Base-by-base conservation (phyloP, 1,140 invertebrate species). In the Archegozetes longisetosus region DNA sequence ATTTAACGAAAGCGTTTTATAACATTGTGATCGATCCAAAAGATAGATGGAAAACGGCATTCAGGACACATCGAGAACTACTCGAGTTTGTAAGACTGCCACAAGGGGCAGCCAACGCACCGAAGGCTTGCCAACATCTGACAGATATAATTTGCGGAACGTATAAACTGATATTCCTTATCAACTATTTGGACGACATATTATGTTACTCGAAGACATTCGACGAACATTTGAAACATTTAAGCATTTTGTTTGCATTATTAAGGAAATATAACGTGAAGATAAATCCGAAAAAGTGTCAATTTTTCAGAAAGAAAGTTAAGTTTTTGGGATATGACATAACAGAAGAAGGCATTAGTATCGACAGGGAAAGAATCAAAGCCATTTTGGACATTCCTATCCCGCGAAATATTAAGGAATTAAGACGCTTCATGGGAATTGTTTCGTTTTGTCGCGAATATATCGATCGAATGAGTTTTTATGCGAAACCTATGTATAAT, bases 401-500 rank as follows among this genome's bases (percentile, higher is more conserved):
- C 2, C 74, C 74, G 12, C 28, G 67, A 63, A 70, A 65, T 64
- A 55, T 68, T 3, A 72, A 69, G 53, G 69, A 75, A 48, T 22
- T 77, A 0, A 58, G 71, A 40, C 58, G 70, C 52, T 76, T 77
- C 60, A 62, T 75, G 12, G 74, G 73, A 1, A 69, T 76, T 57
- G 66, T 69, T 2, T 66, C 67, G 25, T 77, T 72, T 64, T 77
- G 77, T 64, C 64, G 67, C 1, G 66, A 68, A 47, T 76, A 77
- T 58, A 66, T 74, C 13, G 13, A 13, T 13, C 13, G 46, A 47
- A 13, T 13, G 13, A n/a, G 13, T 13, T 20, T 20, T 47, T 13
- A 47, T 13, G 13, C 13, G n/a, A n/a, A 47, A 47, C 46, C n/a
- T 47, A 13, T 47, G n/a, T 13, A 47, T 47, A 13, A 47, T 13